phyloP scores from a whole-genome alignment of 2,888 invertebrate genomes.

The Hermodice carunculata region DNA sequence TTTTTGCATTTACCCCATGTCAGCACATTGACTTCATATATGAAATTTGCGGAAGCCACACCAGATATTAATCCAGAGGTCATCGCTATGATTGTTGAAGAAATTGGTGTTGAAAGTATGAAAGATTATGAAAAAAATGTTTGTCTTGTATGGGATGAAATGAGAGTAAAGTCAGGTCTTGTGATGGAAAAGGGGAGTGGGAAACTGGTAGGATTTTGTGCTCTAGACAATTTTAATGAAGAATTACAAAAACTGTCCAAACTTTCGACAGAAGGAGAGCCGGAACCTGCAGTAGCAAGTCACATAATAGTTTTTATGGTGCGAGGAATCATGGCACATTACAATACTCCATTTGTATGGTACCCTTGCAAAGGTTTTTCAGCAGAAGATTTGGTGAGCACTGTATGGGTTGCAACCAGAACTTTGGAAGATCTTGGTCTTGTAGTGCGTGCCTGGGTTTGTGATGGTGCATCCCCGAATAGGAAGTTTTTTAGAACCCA shows the following conservation, averaged over 20 bases:
- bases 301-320: constrained; percentile 12
- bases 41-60: background rate
- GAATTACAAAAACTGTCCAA: background rate
- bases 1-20: background rate
- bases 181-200: background rate
- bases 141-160: constrained; percentile 11
- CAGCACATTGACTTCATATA: background rate
- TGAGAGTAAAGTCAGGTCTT: constrained; percentile 2
- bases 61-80: constrained; percentile 1
- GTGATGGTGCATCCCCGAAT: constrained; percentile 11
- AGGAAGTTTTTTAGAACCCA: constrained; percentile 12
- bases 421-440: background rate
- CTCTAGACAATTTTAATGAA: background rate
- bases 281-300: background rate
- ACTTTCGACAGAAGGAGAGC: too few relatives aligned
- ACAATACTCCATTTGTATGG: constrained; percentile 1
- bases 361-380: background rate
- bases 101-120: background rate
- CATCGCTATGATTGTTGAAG: background rate
- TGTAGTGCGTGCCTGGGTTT: background rate
- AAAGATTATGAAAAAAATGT: constrained; percentile 2
- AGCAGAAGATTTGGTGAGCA: background rate
- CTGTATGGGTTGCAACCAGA: background rate
- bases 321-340: constrained; percentile 6
- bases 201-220: constrained; percentile 8